A percentile compares a stretch with the other conserved stretches of the same genome.
Conservation (phyloP, 2,888 invertebrate species). For the Aelia acuminata region DNA sequence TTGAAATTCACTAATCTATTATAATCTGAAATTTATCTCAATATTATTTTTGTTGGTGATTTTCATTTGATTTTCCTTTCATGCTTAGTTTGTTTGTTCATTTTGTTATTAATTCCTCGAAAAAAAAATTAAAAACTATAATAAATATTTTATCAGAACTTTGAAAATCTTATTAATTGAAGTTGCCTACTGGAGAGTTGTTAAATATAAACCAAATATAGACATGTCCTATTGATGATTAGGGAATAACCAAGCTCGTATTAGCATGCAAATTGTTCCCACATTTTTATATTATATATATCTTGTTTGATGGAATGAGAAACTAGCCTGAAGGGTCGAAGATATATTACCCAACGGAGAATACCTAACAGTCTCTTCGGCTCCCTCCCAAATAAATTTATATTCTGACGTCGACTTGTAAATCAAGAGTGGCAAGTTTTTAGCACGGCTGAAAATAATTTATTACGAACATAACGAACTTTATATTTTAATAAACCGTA, state of each 20-base stretch:
- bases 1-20: too few species aligned
- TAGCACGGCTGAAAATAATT: neutral
- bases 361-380: neutral
- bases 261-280: slow-evolving; percentile 15
- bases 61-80: too few species aligned
- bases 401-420: neutral
- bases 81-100: too few species aligned
- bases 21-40: too few species aligned
- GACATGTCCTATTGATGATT: neutral
- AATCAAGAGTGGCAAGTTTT: neutral
- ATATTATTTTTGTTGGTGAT: too few species aligned
- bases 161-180: neutral
- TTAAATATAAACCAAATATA: neutral
- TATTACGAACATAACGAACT: neutral
- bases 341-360: neutral
- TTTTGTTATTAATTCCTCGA: too few species aligned
- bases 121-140: neutral
- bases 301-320: slow-evolving; percentile 20
- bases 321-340: neutral
- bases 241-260: neutral
- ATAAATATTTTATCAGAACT: neutral
- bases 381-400: neutral
- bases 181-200: neutral
- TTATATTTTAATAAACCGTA: neutral
- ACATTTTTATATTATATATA: slow-evolving; percentile 21